Base-by-base conservation (phyloP, 1,140 invertebrate genomes). In the Drosophila nebulosa region DNA sequence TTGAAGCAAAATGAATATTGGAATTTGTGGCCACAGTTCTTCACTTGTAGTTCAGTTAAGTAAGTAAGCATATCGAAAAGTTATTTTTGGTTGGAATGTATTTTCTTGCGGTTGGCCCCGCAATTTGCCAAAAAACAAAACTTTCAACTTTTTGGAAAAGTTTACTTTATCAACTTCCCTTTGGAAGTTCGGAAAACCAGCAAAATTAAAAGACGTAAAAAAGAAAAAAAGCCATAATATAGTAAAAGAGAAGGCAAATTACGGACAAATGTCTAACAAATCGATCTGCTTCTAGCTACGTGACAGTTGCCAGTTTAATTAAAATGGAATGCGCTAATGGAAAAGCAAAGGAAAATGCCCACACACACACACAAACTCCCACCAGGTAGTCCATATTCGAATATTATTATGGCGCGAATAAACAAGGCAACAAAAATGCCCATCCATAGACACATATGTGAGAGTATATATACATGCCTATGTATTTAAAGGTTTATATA, bases 301-400 rank as follows among this genome's bases (percentile, higher is more conserved):
- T 86, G 81, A 80, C 73, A 84, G 69, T 86, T 85, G 64, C 69
- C 80, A 74, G 63, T 69, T 80, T 85, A 85, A 85, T 85, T 85
- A 85, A 80, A 86, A 80, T 74, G 73, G 69, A 80, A 86, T 74
- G 65, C 73, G 68, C 76, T 69, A 79, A 76, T 83, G 76, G 72
- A 79, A 77, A 74, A 67, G 56, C 56, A 30, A 63, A 64, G 21
- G 51, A 64, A 39, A 58, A 51, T 35, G 21, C 27, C 26, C 32
- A 21, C 32, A 51, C 30, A 35, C 21, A 62, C 6, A 46, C 24
- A 55, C 30, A 24, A 2, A 36, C 30, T 52, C 1, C 21, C 32
- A 18, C 52, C 26, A 68, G 56, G 72, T 69, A 58, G 56, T 61
- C 59, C 64, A 63, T 72, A 84, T 61, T 79, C 60, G 71, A 70